Evolutionary conservation across 2,888 invertebrate genomes (phyloP).

Genomic region (Macrosiphum euphorbiae): DNA sequence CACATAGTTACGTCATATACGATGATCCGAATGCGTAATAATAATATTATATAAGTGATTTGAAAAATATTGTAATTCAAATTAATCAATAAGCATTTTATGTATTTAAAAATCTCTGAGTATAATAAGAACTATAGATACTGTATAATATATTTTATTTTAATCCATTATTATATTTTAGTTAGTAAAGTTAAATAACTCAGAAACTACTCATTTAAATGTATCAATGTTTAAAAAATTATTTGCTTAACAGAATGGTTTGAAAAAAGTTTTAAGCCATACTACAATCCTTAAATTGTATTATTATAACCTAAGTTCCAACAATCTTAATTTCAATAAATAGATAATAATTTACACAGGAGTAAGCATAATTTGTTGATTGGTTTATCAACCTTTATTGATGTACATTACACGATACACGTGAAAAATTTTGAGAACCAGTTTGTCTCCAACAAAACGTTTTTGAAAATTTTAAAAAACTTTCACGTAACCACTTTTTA

Average conservation of each 20-base stretch:
- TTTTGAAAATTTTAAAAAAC: too few relatives aligned
- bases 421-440: too few relatives aligned
- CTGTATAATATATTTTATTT: background rate
- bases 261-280: background rate
- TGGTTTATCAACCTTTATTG: too few relatives aligned
- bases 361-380: too few relatives aligned
- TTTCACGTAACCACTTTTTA: background rate
- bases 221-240: background rate
- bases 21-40: background rate
- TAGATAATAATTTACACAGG: too few relatives aligned
- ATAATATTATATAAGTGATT: background rate
- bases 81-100: background rate
- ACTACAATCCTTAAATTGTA: background rate
- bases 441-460: too few relatives aligned
- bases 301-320: background rate
- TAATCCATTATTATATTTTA: background rate
- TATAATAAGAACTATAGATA: background rate
- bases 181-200: background rate
- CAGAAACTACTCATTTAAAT: background rate
- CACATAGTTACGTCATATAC: background rate
- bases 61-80: background rate
- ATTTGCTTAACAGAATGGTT: background rate
- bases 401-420: too few relatives aligned
- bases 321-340: too few relatives aligned
- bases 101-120: background rate